Evolutionary conservation across 2,888 invertebrate species (phyloP).

Genomic region (Metacarcinus magister): DNA sequence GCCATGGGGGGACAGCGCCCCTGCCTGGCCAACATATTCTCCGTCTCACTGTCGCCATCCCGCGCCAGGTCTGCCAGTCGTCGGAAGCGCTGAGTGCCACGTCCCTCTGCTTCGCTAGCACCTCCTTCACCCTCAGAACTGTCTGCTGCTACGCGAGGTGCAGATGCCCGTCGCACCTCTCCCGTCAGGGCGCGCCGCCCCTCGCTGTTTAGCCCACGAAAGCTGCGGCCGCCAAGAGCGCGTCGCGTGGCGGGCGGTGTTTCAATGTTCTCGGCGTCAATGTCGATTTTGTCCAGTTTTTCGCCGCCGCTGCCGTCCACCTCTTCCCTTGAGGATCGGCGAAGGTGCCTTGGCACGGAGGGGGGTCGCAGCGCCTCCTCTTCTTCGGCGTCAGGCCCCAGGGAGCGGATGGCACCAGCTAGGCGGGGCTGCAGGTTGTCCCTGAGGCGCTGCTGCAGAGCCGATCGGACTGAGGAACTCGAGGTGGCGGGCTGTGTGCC

Average conservation of each 20-base stretch:
- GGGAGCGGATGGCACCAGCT: conserved; percentile 83
- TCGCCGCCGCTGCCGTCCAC: conserved; percentile 60
- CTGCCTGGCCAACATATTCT: conserved; percentile 77
- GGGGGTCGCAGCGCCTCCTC: conserved; percentile 83
- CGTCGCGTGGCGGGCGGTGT: conserved; percentile 93
- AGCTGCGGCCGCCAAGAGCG: conserved; percentile 86
- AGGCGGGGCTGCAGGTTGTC: conserved; percentile 83
- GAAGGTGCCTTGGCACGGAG: conserved; percentile 83
- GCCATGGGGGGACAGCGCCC: conserved; percentile 57
- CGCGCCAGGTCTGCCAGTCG: conserved; percentile 81
- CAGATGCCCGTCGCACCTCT: conserved; percentile 74
- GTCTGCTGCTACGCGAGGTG: conserved; percentile 61
- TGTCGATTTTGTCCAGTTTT: conserved; percentile 89
- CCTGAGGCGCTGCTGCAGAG: conserved; percentile 83
- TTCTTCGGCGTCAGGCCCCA: conserved; percentile 76
- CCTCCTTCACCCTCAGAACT: conserved; percentile 82
- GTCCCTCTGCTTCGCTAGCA: conserved; percentile 76
- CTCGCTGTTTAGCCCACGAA: conserved; percentile 82
- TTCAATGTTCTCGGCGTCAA: conserved; percentile 95
- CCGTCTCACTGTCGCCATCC: conserved; percentile 81
- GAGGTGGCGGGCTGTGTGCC: background rate
- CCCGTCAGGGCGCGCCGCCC: conserved; percentile 80
- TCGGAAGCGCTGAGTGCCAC: conserved; percentile 78
- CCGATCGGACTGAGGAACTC: conserved; percentile 80
- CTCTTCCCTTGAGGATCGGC: conserved; percentile 83